Evolutionary conservation across 2,113 vertebrate species (phyloP).

Genomic region (Todiramphus chloris): DNA sequence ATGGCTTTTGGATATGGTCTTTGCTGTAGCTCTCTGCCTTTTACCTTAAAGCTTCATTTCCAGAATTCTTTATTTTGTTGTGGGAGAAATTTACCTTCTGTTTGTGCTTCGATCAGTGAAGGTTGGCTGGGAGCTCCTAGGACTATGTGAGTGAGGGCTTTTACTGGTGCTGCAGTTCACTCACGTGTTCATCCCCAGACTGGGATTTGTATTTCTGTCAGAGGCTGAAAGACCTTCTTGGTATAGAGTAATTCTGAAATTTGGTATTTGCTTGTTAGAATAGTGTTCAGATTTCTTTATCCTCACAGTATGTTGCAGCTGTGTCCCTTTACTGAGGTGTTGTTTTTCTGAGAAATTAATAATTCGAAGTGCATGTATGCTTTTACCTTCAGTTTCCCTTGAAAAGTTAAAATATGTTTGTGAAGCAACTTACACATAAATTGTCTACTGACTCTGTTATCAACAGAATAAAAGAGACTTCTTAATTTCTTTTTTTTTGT

Average conservation of each 20-base stretch:
- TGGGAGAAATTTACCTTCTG: background rate
- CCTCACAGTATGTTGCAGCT: background rate
- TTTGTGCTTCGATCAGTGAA: background rate
- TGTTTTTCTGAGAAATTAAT: background rate
- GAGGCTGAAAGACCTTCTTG: background rate
- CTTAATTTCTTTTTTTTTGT: background rate
- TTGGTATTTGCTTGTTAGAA: background rate
- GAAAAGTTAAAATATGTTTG: background rate
- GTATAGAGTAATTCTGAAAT: background rate
- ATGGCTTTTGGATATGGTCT: background rate
- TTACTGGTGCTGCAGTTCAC: background rate
- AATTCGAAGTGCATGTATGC: background rate
- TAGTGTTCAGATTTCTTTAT: background rate
- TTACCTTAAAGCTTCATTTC: background rate
- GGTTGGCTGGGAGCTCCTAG: background rate
- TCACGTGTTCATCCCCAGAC: accelerated
- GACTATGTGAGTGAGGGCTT: background rate
- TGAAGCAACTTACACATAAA: background rate
- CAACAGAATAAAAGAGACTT: background rate
- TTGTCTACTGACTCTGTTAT: background rate
- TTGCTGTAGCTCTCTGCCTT: background rate
- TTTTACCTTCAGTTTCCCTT: background rate
- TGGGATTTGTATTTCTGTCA: background rate
- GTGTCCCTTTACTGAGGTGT: background rate
- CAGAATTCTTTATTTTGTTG: background rate